A percentile compares a stretch with the other conserved stretches of the same genome.
phyloP scores from a whole-genome alignment of 2,888 invertebrate genomes.

The Tenthredo scrophulariae region DNA sequence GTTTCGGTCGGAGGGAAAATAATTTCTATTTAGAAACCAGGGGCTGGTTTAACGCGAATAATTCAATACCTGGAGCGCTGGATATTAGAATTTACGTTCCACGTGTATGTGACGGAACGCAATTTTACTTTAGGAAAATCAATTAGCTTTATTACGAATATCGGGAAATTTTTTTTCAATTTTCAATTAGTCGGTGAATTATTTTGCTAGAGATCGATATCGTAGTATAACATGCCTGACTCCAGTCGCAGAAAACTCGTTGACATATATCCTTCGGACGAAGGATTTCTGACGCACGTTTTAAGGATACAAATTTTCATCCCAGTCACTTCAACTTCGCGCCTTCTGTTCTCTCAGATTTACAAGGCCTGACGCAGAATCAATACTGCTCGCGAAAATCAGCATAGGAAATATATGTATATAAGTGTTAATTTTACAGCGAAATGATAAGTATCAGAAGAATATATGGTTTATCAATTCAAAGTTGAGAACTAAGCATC shows the following conservation, averaged over 20 bases:
- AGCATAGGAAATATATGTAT: not conserved
- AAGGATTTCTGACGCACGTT: constrained; percentile 1
- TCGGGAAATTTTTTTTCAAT: not conserved
- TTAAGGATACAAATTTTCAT: not conserved
- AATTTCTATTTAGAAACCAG: not conserved
- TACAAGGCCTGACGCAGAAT: not conserved
- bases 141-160: not conserved
- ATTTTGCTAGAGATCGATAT: not conserved
- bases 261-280: not conserved
- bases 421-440: not conserved
- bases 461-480: not conserved
- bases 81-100: constrained; percentile 31
- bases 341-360: not conserved
- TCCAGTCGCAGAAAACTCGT: not conserved
- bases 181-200: not conserved
- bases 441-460: not conserved
- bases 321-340: not conserved
- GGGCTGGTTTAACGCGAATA: not conserved
- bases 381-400: not conserved
- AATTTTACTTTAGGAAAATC: not conserved
- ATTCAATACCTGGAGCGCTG: constrained; percentile 10
- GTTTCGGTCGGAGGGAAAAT: constrained; percentile 6
- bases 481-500: not conserved
- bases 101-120: not conserved
- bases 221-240: not conserved